Conservation (phyloP, 2,113 vertebrate species). For the Carettochelys insculpta region DNA sequence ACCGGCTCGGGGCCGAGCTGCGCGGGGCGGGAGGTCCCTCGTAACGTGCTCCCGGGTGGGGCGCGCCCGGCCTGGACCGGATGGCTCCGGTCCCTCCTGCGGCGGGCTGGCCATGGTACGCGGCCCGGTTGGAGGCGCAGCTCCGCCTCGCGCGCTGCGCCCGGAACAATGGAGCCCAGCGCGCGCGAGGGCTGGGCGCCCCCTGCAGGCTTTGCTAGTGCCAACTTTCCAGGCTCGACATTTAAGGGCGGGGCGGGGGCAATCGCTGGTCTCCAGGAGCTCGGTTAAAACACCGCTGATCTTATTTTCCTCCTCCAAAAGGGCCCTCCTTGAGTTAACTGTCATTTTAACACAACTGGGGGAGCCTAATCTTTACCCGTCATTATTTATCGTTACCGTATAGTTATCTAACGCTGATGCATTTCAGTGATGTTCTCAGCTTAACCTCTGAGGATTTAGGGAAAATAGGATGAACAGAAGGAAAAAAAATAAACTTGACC, state of each 20-base stretch:
- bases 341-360: not conserved
- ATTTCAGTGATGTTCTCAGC: not conserved
- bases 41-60: too few relatives aligned
- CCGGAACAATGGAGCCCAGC: conserved; percentile 39
- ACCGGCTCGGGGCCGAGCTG: not conserved
- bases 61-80: too few relatives aligned
- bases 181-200: not conserved
- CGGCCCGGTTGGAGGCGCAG: rapidly evolving
- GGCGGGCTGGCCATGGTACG: not conserved
- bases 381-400: not conserved
- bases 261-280: too few relatives aligned
- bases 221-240: rapidly evolving
- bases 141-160: not conserved
- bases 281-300: too few relatives aligned
- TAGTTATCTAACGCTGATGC: too few relatives aligned
- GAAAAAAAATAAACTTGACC: too few relatives aligned
- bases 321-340: not conserved
- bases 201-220: not conserved
- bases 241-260: too few relatives aligned
- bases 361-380: not conserved
- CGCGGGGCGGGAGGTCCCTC: rapidly evolving
- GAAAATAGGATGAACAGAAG: not conserved
- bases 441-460: not conserved
- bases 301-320: not conserved
- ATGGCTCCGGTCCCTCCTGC: not conserved